phyloP scores from a whole-genome alignment of 2,113 vertebrate genomes.

The Calyptommatus sinebrachiatus region DNA sequence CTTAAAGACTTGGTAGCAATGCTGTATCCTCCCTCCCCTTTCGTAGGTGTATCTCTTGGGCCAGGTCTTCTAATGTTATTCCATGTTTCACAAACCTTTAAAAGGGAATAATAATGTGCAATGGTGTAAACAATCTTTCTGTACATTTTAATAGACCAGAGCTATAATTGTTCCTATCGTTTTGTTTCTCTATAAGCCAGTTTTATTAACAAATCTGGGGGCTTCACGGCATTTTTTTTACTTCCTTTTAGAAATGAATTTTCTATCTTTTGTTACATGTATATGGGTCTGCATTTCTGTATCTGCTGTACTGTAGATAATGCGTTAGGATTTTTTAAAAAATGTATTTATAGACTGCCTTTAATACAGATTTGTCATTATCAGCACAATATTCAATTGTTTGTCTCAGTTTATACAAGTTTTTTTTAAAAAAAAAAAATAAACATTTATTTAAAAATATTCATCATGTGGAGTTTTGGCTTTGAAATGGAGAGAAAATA shows the following conservation, averaged over 20 bases:
- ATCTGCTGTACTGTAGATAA: slow-evolving; percentile 71
- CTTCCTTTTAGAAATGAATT: slow-evolving; percentile 40
- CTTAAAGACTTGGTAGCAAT: slow-evolving; percentile 56
- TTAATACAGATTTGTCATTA: slow-evolving; percentile 48
- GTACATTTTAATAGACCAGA: slow-evolving; percentile 71
- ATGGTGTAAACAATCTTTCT: slow-evolving; percentile 74
- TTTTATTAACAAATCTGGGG: slow-evolving; percentile 59
- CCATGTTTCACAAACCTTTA: slow-evolving; percentile 54
- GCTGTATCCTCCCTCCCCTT: slow-evolving; percentile 44
- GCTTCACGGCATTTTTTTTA: slow-evolving; percentile 39
- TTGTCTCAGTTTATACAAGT: slow-evolving; percentile 43
- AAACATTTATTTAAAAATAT: slow-evolving; percentile 48
- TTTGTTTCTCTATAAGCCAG: slow-evolving; percentile 50
- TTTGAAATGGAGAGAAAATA: neutral
- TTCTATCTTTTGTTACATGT: slow-evolving; percentile 34
- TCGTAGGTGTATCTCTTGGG: slow-evolving; percentile 26
- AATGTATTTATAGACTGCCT: slow-evolving; percentile 72
- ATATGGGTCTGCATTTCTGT: slow-evolving; percentile 60
- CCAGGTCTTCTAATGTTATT: slow-evolving; percentile 54
- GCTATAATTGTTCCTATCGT: slow-evolving; percentile 55
- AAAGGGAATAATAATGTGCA: slow-evolving; percentile 76
- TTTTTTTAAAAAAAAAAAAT: slow-evolving; percentile 60
- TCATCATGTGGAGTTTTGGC: neutral
- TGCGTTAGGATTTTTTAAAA: slow-evolving; percentile 51
- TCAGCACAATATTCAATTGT: slow-evolving; percentile 51